A percentile compares a stretch with the other conserved stretches of the same genome.
These are phyloP conservation scores for Telmatochromis sp. DNA, from an alignment of 2,113 vertebrate genomes.

Conservation along the genomic window DNA sequence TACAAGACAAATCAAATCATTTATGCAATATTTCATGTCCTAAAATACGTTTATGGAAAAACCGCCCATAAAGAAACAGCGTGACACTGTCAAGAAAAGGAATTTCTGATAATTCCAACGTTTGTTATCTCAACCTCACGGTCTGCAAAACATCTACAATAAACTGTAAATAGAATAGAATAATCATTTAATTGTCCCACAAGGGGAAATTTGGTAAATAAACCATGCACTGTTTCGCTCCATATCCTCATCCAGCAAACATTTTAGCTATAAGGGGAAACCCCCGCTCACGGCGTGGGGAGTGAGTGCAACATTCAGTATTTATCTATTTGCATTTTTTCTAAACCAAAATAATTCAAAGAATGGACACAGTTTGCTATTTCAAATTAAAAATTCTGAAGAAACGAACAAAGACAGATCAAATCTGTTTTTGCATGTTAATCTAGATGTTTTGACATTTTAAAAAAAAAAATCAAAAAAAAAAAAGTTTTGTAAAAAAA, in stretches of 20 bases:
- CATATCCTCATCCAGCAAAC: neutral
- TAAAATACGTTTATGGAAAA: neutral
- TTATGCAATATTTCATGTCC: neutral
- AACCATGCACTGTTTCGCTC: neutral
- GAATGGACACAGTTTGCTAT: neutral
- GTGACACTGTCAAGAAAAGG: neutral
- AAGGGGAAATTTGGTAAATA: neutral
- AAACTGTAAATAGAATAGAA: neutral
- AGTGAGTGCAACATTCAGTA: neutral
- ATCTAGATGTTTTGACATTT: neutral
- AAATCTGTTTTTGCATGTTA: neutral
- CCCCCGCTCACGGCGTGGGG: rapidly evolving
- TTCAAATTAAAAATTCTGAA: neutral
- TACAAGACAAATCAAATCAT: neutral
- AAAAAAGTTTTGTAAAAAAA: neutral
- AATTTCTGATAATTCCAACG: neutral
- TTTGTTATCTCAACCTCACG: neutral
- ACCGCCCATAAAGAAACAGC: neutral
- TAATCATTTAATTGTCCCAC: neutral
- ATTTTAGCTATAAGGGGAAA: neutral
- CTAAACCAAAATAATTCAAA: neutral
- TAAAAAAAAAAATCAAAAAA: neutral
- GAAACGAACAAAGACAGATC: rapidly evolving
- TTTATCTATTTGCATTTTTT: neutral
- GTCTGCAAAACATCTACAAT: neutral